Base-by-base conservation (phyloP, 1,140 invertebrate genomes). In the Leptinotarsa lineolata region DNA sequence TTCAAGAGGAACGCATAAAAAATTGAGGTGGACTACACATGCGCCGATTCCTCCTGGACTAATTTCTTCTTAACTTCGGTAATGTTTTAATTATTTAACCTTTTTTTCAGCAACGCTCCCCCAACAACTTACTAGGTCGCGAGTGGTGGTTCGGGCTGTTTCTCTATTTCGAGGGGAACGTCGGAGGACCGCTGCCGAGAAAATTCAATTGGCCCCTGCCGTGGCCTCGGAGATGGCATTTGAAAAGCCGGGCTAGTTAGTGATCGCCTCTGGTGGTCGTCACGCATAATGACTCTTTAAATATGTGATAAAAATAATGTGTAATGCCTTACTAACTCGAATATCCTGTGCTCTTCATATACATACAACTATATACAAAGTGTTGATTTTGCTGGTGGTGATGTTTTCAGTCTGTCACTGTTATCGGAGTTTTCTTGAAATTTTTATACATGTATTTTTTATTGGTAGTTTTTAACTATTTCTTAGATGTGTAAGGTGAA, bases 131-230 rank as follows among this genome's bases (percentile, higher is more conserved):
- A 13, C 69, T 84, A 22, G 78, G 79, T 21, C 88, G 92, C 67
- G 87, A 93, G 75, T 95, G 94, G 94, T 96, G 94, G 94, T 96
- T 91, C 85, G 87, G 87, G 76, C 82, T 93, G 75, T 95, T 96
- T 84, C 87, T 88, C 80, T 95, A 95, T 87, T 94, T 96, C 84
- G 94, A 96, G 85, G 89, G 90, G 74, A 95, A 95, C 84, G 92
- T 95, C 22, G 90, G 89, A 74, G 93, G 90, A 58, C 90, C 89
- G 68, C 87, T 96, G 71, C 94, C 94, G 70, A 87, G 91, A 74
- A 91, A 93, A 79, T 95, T 93, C 85, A 91, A 95, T 83, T 95
- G 93, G 92, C 94, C 94, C 76, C 87, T 95, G 76, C 92, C 93
- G 20, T 94, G 92, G 92, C 92, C 92, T 74, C 87, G 91, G 83